Base-by-base conservation (phyloP, 64 coral and sea anemone species). In the Porites lutea region DNA sequence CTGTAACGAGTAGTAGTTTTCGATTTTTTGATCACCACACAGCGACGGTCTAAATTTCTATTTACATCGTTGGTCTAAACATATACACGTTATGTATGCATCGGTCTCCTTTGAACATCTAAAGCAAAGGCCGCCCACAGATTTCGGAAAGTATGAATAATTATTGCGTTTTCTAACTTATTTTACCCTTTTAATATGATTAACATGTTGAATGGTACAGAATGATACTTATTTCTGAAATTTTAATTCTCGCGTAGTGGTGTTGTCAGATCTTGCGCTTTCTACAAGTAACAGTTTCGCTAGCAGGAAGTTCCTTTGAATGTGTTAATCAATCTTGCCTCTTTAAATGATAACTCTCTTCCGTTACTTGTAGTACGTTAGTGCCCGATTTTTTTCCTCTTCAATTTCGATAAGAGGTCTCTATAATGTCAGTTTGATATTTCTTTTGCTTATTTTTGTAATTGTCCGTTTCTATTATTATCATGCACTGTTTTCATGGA, bases 321-420 rank as follows among this genome's bases (percentile, higher is more conserved):
- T 82, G 94, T 89, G 94, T 92, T 96, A 96, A 96, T 96, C 84
- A 83, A 57, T 77, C 91, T 83, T 96, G 90, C 78, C 71, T 96
- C 86, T 92, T 89, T 92, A 92, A 52, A 55, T 92, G 77, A 92
- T 92, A 65, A 75, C 66, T 49, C 73, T 77, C 78, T 96, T 89
- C 80, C 84, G 79, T 72, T 66, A 89, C 48, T 74, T 14, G 64
- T 55, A 55, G 63, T 89, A 18, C 79, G 71, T 59, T 73, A 78
- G 20, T 12, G 45, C 58, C 54, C 72, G 52, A 15, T 54, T 68
- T 81, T 79, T 49, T 59, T 55, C n/a, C 50, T 12, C 54, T 48
- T 88, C 47, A 2, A 50, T 63, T 21, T 52, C 47, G 19, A 68
- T 19, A 53, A 16, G 27, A 16, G 8, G 20, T 52, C 19, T 27